phyloP scores from a whole-genome alignment of 2,113 vertebrate species.

The Cochlearius cochlearius region DNA sequence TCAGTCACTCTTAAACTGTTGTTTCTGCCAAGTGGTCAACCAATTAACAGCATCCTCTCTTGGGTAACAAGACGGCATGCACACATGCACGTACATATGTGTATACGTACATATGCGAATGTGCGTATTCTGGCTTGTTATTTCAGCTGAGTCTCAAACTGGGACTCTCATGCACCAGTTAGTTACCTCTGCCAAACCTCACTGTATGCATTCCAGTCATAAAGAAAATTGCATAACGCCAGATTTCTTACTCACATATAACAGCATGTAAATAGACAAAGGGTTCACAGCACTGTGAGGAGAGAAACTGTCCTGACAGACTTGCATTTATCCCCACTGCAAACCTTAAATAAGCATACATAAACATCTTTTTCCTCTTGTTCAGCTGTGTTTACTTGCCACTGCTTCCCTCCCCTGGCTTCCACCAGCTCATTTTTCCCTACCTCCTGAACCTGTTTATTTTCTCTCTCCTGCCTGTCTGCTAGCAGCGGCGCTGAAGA shows the following conservation, averaged over 20 bases:
- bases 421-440: conserved; percentile 18
- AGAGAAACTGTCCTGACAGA: not conserved
- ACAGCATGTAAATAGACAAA: not conserved
- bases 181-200: not conserved
- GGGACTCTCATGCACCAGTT: not conserved
- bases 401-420: conserved; percentile 6
- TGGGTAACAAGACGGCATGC: not conserved
- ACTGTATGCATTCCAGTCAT: not conserved
- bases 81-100: not conserved
- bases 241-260: not conserved
- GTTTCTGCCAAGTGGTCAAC: not conserved
- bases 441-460: conserved; percentile 32
- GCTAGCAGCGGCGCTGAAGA: not conserved
- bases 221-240: not conserved
- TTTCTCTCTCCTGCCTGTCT: not conserved
- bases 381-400: conserved; percentile 60
- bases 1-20: not conserved
- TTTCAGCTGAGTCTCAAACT: not conserved
- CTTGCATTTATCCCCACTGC: not conserved
- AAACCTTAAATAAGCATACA: conserved; percentile 18
- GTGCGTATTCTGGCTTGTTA: not conserved
- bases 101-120: accelerated
- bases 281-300: not conserved
- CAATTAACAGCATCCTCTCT: not conserved
- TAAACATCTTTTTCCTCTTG: conserved; percentile 47